A percentile compares a stretch with the other conserved stretches of the same genome.
Conservation (phyloP, 2,888 invertebrate genomes). For the Cordilura impudica region DNA sequence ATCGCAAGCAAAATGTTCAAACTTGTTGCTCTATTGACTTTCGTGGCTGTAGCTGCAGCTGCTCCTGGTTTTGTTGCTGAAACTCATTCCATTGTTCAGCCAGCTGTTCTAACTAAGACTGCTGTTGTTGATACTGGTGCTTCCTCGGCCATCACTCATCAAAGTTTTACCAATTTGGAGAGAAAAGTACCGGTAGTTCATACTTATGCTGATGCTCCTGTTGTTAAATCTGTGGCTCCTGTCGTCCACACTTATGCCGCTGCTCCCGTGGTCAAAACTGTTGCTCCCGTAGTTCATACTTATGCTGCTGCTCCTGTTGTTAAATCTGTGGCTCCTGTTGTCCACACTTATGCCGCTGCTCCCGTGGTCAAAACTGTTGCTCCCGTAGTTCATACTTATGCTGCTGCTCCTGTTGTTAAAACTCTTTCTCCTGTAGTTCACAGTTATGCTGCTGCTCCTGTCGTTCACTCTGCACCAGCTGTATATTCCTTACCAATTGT, state of each 20-base stretch:
- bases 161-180: slow-evolving; percentile 79
- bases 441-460: slow-evolving; percentile 78
- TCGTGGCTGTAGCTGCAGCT: slow-evolving; percentile 79
- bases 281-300: slow-evolving; percentile 62
- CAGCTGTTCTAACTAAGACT: slow-evolving; percentile 70
- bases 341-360: slow-evolving; percentile 62
- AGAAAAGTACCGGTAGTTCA: slow-evolving; percentile 76
- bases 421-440: slow-evolving; percentile 63
- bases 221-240: slow-evolving; percentile 65
- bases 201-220: slow-evolving; percentile 50
- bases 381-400: slow-evolving; percentile 47
- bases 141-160: slow-evolving; percentile 80
- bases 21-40: slow-evolving; percentile 81
- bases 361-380: slow-evolving; percentile 63
- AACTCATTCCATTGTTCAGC: slow-evolving; percentile 72
- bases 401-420: slow-evolving; percentile 47
- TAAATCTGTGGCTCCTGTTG: slow-evolving; percentile 51
- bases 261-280: slow-evolving; percentile 49
- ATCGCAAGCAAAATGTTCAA: slow-evolving; percentile 24
- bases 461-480: slow-evolving; percentile 22
- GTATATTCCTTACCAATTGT: slow-evolving; percentile 11
- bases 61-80: slow-evolving; percentile 73
- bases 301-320: slow-evolving; percentile 61
- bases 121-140: slow-evolving; percentile 74
- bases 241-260: slow-evolving; percentile 63